These are phyloP conservation scores for Andrena bucephala DNA, from an alignment of 2,888 invertebrate species.

Conservation along the genomic window DNA sequence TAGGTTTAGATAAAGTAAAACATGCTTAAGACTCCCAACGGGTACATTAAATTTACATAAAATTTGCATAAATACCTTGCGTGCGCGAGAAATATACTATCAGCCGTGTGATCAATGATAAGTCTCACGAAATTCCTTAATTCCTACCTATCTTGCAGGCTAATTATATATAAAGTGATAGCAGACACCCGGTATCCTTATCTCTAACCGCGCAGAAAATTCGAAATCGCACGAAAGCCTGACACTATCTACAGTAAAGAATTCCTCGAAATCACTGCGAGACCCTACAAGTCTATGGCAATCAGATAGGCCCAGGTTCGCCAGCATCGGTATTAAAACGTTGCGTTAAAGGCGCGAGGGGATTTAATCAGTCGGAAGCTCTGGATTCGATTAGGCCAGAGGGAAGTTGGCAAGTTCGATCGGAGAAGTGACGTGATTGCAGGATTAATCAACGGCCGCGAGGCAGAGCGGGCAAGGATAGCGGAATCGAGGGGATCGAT, in stretches of 20 bases:
- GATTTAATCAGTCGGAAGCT: conserved; percentile 20
- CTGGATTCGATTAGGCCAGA: conserved; percentile 45
- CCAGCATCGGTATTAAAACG: conserved; percentile 5
- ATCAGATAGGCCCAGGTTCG: background rate
- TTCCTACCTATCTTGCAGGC: no score
- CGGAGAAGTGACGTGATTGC: conserved; percentile 51
- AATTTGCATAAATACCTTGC: no score
- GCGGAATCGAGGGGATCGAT: conserved; percentile 53
- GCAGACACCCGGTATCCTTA: no score
- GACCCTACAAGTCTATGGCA: background rate
- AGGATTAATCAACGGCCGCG: conserved; percentile 63
- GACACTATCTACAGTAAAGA: background rate
- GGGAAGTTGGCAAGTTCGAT: conserved; percentile 58
- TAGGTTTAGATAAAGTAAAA: no score
- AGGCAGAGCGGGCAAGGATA: conserved; percentile 7
- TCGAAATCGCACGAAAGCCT: no score
- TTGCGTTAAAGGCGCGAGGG: background rate
- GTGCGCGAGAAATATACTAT: no score
- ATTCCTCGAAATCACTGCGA: background rate
- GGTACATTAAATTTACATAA: no score
- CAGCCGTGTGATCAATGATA: no score
- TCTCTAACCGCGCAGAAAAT: no score
- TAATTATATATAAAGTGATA: no score
- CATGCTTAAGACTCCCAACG: no score
- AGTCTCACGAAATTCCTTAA: no score